Conservation (phyloP, 2,797 vertebrate genomes). For the Manis crassicaudata region DNA sequence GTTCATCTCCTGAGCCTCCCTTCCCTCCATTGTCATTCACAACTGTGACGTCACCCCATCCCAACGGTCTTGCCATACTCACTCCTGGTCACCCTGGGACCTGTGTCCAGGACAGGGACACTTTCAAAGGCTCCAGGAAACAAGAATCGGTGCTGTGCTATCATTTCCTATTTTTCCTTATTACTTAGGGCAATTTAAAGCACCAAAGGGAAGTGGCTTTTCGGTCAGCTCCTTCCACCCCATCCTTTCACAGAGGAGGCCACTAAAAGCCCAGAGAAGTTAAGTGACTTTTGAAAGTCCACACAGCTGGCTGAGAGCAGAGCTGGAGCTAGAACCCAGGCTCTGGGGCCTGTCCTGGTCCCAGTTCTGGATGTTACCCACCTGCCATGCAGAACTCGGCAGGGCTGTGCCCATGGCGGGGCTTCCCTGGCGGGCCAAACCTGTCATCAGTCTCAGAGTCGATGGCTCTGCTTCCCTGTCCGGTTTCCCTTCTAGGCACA, state of each 20-base stretch:
- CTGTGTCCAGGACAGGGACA: neutral
- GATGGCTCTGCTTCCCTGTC: fast-evolving
- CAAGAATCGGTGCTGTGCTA: neutral
- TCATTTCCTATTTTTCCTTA: neutral
- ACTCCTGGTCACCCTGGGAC: neutral
- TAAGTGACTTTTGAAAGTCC: neutral
- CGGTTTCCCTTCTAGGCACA: fast-evolving
- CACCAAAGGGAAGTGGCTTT: neutral
- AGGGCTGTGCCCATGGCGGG: neutral
- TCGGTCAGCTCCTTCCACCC: neutral
- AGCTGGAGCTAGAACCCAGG: neutral
- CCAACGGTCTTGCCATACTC: neutral
- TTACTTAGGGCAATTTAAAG: neutral
- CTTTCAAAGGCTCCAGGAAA: neutral
- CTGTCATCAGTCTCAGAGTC: neutral
- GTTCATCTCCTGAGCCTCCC: neutral
- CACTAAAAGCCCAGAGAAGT: neutral
- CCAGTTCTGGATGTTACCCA: too few species aligned
- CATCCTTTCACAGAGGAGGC: neutral
- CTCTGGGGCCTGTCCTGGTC: neutral
- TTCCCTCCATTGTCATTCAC: neutral
- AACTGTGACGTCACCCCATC: fast-evolving
- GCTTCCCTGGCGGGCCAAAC: neutral
- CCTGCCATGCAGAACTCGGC: neutral
- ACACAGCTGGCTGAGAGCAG: neutral